Base-by-base conservation (phyloP, 1,140 invertebrate species). In the Megalopta genalis region DNA sequence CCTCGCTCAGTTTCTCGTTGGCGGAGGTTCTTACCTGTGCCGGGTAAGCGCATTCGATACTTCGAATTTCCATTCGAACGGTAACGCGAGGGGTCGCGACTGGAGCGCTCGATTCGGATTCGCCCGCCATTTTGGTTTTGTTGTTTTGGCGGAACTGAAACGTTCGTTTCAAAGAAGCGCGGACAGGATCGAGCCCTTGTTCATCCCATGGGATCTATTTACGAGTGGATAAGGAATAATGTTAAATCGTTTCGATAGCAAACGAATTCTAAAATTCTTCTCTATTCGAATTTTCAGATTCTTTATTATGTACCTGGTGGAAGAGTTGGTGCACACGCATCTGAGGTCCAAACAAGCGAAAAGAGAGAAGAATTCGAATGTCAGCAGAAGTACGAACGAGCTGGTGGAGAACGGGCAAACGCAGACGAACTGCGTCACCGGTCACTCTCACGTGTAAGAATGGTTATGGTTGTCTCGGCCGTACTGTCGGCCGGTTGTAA, bases 301-400 rank as follows among this genome's bases (percentile, higher is more conserved):
- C 91, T 98, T 98, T 90, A 92, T 96, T 9, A 97, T 98, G 94
- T 98, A 97, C 87, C 92, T 97, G 23, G 94, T 98, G 1, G 97
- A 98, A 88, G 97, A 98, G 89, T 89, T 96, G 21, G 96, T 97
- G 3, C 96, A 98, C 84, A 88, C 94, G 8, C 96, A 95, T 87
- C 90, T 96, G 18, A 86, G 87, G 2, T 92, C 94, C 76, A 91
- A 89, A 32, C 88, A 74, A 42, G 10, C 27, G 8, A 27, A 27
- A 3, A 62, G 9, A 5, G 54, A 37, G n/a, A 49, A 54, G 27
- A 37, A 3, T 12, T 46, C 21, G 1, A 74, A 88, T 72, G 84
- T 90, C 60, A 87, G 78, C 69, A 73, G 83, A 23, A 90, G 88
- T 54, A 89, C 89, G 1, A 92, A 90, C 49, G 91, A 93, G n/a